phyloP scores from a whole-genome alignment of 1,140 invertebrate species.

The Drosophila tani region DNA sequence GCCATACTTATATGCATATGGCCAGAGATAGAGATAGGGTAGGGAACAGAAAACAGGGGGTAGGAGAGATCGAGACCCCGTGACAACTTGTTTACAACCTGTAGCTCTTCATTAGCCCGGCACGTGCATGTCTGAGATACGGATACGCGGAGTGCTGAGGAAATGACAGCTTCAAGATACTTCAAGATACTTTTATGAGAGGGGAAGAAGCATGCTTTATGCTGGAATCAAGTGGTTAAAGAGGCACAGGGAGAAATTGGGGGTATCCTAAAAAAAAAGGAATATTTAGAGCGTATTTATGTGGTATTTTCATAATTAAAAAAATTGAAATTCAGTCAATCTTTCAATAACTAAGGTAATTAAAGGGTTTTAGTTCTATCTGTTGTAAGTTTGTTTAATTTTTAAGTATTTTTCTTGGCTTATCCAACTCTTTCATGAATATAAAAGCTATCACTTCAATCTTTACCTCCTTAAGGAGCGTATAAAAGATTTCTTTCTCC shows the following conservation, averaged over 20 bases:
- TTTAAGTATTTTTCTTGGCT: too few species aligned
- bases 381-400: too few species aligned
- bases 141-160: conserved; percentile 7
- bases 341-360: too few species aligned
- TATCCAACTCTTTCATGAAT: too few species aligned
- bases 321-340: too few species aligned
- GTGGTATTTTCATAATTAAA: not conserved
- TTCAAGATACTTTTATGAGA: conserved; percentile 14
- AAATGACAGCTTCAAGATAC: conserved; percentile 33
- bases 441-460: not conserved
- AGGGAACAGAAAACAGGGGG: not conserved
- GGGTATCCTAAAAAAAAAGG: too few species aligned
- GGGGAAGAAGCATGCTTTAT: not conserved
- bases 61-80: not conserved
- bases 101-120: conserved; percentile 44
- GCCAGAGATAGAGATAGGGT: conserved; percentile 3
- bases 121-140: conserved; percentile 39
- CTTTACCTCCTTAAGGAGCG: not conserved
- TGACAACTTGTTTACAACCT: conserved; percentile 51
- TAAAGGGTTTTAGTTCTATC: too few species aligned
- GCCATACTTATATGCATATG: conserved; percentile 19
- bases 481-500: not conserved
- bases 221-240: conserved; percentile 7
- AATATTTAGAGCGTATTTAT: too few species aligned
- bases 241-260: not conserved